A percentile compares a stretch with the other conserved stretches of the same genome.
These are phyloP conservation scores for Platyura marginata DNA, from an alignment of 1,140 invertebrate genomes.

Conservation along the genomic window DNA sequence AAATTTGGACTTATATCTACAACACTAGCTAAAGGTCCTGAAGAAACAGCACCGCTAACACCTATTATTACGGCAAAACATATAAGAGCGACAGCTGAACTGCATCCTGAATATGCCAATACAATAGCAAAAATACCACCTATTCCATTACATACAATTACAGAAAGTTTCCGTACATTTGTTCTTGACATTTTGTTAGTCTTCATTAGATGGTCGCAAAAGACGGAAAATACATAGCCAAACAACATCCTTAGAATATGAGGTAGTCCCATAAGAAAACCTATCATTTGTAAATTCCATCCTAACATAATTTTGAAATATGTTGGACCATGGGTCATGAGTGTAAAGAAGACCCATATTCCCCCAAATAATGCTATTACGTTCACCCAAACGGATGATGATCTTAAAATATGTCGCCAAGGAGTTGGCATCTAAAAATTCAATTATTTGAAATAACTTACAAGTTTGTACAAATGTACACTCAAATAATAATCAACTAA, in stretches of 20 bases:
- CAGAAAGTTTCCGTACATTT: conserved; percentile 42
- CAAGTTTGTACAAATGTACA: too few relatives aligned
- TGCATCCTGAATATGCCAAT: conserved; percentile 40
- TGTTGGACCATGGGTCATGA: conserved; percentile 61
- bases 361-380: too few relatives aligned
- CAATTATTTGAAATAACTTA: too few relatives aligned
- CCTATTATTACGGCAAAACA: conserved; percentile 39
- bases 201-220: conserved; percentile 37
- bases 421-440: too few relatives aligned
- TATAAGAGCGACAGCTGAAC: conserved; percentile 34
- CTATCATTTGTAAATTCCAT: conserved; percentile 53
- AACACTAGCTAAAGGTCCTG: conserved; percentile 37
- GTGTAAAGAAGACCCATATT: conserved; percentile 40
- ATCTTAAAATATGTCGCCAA: too few relatives aligned
- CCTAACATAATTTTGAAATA: conserved; percentile 72
- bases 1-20: conserved; percentile 49
- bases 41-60: conserved; percentile 41
- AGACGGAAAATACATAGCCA: conserved; percentile 33
- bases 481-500: too few relatives aligned
- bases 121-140: conserved; percentile 35
- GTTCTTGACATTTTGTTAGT: conserved; percentile 36
- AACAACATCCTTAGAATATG: conserved; percentile 42
- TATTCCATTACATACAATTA: conserved; percentile 32
- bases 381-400: too few relatives aligned
- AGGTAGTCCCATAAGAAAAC: conserved; percentile 41